Conservation (phyloP, 2,888 invertebrate genomes). For the Salpingus planirostris region DNA sequence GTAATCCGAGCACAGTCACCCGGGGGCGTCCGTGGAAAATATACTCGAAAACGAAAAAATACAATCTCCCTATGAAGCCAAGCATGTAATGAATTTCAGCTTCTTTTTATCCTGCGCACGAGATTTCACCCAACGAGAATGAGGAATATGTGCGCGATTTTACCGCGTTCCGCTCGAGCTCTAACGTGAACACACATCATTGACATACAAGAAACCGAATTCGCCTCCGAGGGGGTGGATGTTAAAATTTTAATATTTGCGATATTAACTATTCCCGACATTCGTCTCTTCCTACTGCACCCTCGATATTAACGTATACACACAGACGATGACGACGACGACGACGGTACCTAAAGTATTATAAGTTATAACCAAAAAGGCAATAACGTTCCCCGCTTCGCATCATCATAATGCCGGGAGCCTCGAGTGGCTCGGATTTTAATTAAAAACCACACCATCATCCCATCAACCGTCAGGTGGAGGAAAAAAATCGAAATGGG, state of each 20-base stretch:
- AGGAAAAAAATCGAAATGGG: neutral
- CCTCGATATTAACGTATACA: too few species aligned
- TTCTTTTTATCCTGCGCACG: constrained; percentile 31
- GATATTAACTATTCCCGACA: constrained; percentile 23
- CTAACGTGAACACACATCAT: constrained; percentile 28
- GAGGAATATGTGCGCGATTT: constrained; percentile 13
- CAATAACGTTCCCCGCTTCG: too few species aligned
- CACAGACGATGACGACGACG: too few species aligned
- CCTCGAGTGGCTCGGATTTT: constrained; percentile 1
- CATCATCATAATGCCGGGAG: too few species aligned
- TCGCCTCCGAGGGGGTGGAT: constrained; percentile 16
- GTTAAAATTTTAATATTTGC: constrained; percentile 35
- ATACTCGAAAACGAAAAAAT: constrained; percentile 35
- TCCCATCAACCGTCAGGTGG: neutral
- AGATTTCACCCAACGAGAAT: constrained; percentile 18
- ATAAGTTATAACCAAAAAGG: too few species aligned
- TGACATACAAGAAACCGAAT: constrained; percentile 32
- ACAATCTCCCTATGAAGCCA: constrained; percentile 41
- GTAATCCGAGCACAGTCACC: constrained; percentile 25
- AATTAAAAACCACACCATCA: constrained; percentile 4
- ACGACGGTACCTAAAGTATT: too few species aligned
- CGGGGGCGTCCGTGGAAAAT: constrained; percentile 28
- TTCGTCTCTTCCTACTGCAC: constrained; percentile 3
- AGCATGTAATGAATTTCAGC: constrained; percentile 42
- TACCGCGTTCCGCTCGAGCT: constrained; percentile 26